Percentiles rank a stretch among this genome's conserved stretches.
phyloP scores from a whole-genome alignment of 2,113 vertebrate genomes.

The Proteles cristata region DNA sequence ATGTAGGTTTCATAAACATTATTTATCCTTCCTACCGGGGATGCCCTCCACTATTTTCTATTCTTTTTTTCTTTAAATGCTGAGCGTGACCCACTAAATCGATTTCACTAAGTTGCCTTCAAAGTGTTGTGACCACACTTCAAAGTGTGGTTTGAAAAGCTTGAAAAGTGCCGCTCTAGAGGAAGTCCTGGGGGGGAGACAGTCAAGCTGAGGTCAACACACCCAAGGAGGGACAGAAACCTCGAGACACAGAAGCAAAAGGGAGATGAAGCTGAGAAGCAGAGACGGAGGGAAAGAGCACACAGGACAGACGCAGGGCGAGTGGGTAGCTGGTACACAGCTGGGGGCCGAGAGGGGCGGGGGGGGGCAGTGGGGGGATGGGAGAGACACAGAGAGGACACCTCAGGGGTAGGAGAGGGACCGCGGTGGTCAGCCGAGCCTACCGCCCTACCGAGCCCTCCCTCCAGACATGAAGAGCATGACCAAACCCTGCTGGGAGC shows the following conservation, averaged over 20 bases:
- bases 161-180: conserved; percentile 23
- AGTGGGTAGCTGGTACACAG: background rate
- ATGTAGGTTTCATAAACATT: background rate
- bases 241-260: background rate
- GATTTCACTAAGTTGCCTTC: conserved; percentile 28
- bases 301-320: background rate
- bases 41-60: background rate
- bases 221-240: background rate
- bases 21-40: background rate
- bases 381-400: background rate
- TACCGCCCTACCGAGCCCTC: background rate
- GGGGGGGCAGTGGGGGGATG: too few relatives aligned
- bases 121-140: background rate
- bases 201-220: background rate
- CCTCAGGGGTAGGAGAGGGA: background rate
- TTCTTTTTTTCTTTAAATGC: background rate
- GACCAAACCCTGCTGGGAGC: background rate
- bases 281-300: background rate
- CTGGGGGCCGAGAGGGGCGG: too few relatives aligned
- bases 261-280: background rate
- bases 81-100: background rate
- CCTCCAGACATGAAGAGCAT: background rate
- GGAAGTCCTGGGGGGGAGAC: background rate
- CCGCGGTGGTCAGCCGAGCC: background rate
- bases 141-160: conserved; percentile 39